Evolutionary conservation across 2,113 vertebrate genomes (phyloP), one percentile per base, ranked within the genome.

Genomic region (Poeciliopsis turrubarensis): DNA sequence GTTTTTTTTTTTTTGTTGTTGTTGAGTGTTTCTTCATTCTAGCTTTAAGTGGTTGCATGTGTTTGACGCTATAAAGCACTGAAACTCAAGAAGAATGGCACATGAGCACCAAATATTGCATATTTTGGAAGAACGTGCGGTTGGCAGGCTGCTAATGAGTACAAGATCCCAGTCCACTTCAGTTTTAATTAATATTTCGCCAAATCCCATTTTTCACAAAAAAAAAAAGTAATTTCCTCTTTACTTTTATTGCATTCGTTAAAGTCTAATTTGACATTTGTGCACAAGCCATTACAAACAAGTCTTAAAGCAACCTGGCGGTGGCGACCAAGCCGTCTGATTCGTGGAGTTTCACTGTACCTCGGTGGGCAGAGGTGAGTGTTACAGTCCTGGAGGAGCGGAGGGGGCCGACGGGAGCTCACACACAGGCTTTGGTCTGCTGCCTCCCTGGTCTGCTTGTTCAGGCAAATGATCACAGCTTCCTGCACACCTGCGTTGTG

Each of bases 391-490:
- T 96, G 96, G 68, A 97, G 92, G 70, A 98, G 95, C 83, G 91
- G 95, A 0, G 96, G 97, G 67, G 97, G 97, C 15, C 96, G 94
- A 9, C 91, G 94, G 74, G 94, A 91, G 87, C 91, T 95, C 84
- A 95, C 91, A 70, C 98, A 99, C 39, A 95, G 78, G 0, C 68
- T 94, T 83, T 98, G 95, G 0, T 96, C 95, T 0, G 80, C 92
- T 5, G 92, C 86, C 77, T 97, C 95, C 81, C 95, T 93, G 5
- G 96, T 98, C 92, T 98, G 96, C 93, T 96, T 97, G 93, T 99
- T 98, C 88, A 98, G 91, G 88, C 98, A 99, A 88, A 96, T 95
- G 79, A 98, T 95, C 85, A 98, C 94, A 14, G 97, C 96, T 91
- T 99, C 97, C 91, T 97, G 97, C 89, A 98, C 92, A 91, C 98